Evolutionary conservation across 2,113 vertebrate species (phyloP).

Genomic region (Hyperoodon ampullatus): DNA sequence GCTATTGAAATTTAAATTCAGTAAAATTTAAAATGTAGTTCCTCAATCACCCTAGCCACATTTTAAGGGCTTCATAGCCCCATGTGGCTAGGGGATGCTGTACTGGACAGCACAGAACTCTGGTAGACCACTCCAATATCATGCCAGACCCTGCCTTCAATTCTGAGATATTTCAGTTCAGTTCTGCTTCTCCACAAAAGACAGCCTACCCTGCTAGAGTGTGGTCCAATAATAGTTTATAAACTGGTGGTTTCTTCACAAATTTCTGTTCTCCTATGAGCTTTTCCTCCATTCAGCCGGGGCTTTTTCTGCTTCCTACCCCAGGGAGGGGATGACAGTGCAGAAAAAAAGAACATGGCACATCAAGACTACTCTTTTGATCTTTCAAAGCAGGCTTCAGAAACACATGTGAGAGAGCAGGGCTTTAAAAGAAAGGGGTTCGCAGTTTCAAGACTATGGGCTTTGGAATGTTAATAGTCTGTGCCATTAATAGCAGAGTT

Average conservation of each 20-base stretch:
- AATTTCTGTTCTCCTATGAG: not conserved
- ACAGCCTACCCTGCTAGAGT: not conserved
- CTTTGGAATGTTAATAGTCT: not conserved
- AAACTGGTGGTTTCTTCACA: not conserved
- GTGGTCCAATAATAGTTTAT: not conserved
- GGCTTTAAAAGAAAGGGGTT: not conserved
- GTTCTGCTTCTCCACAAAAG: not conserved
- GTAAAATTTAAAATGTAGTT: not conserved
- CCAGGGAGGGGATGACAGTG: not conserved
- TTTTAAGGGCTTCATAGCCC: not conserved
- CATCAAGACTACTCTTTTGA: not conserved
- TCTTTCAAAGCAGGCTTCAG: constrained; percentile 15
- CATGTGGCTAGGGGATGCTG: not conserved
- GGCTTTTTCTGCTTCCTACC: not conserved
- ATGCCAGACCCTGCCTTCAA: not conserved
- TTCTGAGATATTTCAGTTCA: not conserved
- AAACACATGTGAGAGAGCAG: not conserved
- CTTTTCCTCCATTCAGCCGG: not conserved
- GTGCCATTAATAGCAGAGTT: not conserved
- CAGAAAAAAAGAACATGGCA: not conserved
- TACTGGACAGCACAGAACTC: not conserved
- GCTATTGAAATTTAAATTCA: constrained; percentile 12
- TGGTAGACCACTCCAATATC: not conserved
- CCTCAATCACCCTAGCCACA: not conserved
- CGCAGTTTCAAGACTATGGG: not conserved